Evolutionary conservation across 53 echinoderm and acorn worm genomes (phyloP), one percentile per base, ranked within the genome.

Genomic region (Actinopyga echinites): DNA sequence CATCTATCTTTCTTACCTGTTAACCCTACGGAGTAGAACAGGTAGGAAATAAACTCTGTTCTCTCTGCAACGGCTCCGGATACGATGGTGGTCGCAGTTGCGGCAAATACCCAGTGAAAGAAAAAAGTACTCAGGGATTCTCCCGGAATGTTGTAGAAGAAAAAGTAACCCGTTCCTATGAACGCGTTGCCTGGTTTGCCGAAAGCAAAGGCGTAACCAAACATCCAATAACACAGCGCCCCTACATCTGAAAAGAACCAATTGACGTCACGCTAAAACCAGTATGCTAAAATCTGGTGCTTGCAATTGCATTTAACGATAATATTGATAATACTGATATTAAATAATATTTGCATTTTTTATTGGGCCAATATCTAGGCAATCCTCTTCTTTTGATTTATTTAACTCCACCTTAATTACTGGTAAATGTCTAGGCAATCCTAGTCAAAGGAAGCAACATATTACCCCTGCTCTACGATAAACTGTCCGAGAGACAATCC

Each of bases 91-190:
- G 96, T 87, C 2, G 96, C 93, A 11, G 96, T 96, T 43, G 96
- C 96, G 17, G 96, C 93, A 30, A 96, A 96, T 11, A 96, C 91
- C 68, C 88, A 96, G 57, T 96, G 93, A 59, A 96, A 96, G 83
- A 96, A 96, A 82, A 86, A 96, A 19, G 83, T 64, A 3, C 87
- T 84, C 42, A 86, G 83, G 30, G 75, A 40, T 12, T 26, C 79
- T 0, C 83, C 0, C 20, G 85, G 85, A 55, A 96, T 60, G 58
- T 65, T 83, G 83, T 85, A 85, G 31, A 96, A 93, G 86, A 96
- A 96, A 79, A 96, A 96, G 61, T 89, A 88, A 3, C 93, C 79
- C 12, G 82, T 69, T 23, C 96, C 93, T 30, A 96, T 83, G 82
- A 96, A 87, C 30, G 59, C 44, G 49, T 96, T 96, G 1, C 89